Evolutionary conservation across 1,140 invertebrate species (phyloP).

Genomic region (Leucophenga varia): DNA sequence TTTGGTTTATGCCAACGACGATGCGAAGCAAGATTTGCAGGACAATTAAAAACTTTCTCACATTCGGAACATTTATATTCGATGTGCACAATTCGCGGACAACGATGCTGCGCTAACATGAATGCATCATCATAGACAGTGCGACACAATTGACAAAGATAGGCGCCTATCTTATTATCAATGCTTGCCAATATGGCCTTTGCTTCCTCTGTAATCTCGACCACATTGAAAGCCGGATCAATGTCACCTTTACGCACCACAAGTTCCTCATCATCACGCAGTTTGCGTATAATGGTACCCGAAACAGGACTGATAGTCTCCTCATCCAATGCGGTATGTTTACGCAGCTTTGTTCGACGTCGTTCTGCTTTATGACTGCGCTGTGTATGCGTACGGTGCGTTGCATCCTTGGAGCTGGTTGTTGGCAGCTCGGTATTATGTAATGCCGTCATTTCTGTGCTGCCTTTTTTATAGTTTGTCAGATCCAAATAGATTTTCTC

Average conservation of each 20-base stretch:
- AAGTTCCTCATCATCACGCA: conserved; percentile 77
- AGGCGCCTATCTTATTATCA: conserved; percentile 94
- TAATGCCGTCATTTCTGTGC: not conserved
- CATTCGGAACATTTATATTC: conserved; percentile 98
- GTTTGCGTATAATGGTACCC: conserved; percentile 87
- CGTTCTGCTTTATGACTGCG: conserved; percentile 55
- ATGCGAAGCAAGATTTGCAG: conserved; percentile 96
- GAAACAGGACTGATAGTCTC: conserved; percentile 97
- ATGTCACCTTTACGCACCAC: conserved; percentile 88
- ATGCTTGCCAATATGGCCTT: conserved; percentile 92
- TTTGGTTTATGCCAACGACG: conserved; percentile 93
- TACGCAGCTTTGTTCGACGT: conserved; percentile 68
- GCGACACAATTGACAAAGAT: conserved; percentile 91
- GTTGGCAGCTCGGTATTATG: no score
- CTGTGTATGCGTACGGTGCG: conserved; percentile 29
- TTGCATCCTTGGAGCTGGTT: conserved; percentile 28
- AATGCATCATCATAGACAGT: conserved; percentile 95
- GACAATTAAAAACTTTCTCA: conserved; percentile 98
- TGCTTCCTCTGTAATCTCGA: conserved; percentile 95
- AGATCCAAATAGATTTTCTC: conserved; percentile 12
- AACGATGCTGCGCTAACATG: conserved; percentile 92
- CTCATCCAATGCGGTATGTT: conserved; percentile 84
- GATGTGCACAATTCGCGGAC: conserved; percentile 95
- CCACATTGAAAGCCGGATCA: conserved; percentile 94
- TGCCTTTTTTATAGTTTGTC: not conserved